Evolutionary conservation across 2,888 invertebrate species (phyloP).

Genomic region (Scaptomyza caliginosa): DNA sequence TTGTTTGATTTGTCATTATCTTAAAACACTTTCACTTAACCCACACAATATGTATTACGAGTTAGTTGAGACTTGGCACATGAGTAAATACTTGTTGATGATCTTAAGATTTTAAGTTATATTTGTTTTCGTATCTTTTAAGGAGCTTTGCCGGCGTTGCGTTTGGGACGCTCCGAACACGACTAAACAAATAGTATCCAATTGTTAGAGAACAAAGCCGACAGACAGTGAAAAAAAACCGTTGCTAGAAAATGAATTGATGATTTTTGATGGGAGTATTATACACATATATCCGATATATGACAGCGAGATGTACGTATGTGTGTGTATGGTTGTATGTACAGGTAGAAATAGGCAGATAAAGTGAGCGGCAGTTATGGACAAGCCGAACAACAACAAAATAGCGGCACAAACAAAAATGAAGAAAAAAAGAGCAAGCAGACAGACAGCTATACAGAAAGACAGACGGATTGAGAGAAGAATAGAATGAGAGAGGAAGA

Average conservation of each 20-base stretch:
- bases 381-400: slow-evolving; percentile 37
- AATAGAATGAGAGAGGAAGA: slow-evolving; percentile 10
- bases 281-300: slow-evolving; percentile 48
- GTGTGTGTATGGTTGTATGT: slow-evolving; percentile 17
- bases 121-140: neutral
- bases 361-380: slow-evolving; percentile 44
- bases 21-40: slow-evolving; percentile 47
- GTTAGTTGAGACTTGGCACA: slow-evolving; percentile 16
- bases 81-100: slow-evolving; percentile 12
- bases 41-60: neutral
- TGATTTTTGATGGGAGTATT: slow-evolving; percentile 41
- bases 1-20: slow-evolving; percentile 10
- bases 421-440: slow-evolving; percentile 30
- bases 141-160: slow-evolving; percentile 47
- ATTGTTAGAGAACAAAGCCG: slow-evolving; percentile 38
- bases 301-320: slow-evolving; percentile 18
- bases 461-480: slow-evolving; percentile 9
- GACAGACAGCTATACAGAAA: slow-evolving; percentile 8
- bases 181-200: slow-evolving; percentile 62
- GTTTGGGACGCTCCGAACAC: slow-evolving; percentile 46
- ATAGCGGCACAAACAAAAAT: slow-evolving; percentile 40
- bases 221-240: slow-evolving; percentile 8
- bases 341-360: slow-evolving; percentile 49
- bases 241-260: slow-evolving; percentile 37
- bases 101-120: slow-evolving; percentile 10